Evolutionary conservation across 2,797 vertebrate species (phyloP), one percentile per base, ranked within the genome.

Genomic region (Streptopelia turtur): DNA sequence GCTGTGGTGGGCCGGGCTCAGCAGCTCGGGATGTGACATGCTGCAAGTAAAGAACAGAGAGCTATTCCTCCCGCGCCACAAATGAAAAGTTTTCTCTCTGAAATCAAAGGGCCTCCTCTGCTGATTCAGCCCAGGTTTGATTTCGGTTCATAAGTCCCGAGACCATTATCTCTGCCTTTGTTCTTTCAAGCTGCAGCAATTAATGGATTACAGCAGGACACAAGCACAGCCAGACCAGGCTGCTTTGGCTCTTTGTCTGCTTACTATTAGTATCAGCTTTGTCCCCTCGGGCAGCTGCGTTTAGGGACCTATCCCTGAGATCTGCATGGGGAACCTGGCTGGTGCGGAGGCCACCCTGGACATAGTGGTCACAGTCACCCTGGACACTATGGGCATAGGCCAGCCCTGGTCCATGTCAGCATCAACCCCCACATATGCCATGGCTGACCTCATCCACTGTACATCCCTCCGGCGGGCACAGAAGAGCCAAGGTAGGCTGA

Each of bases 391-490:
- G 20, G 59, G 10, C 27, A 20, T 1, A 5, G 8, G 25, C 45
- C 76, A 57, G 4, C 23, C 50, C 37, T 50, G 25, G 1, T 33
- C 25, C 25, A 9, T 28, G 16, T 28, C 60, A 11, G 0, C 8
- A 4, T 33, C 31, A 1, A 24, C 39, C n/a, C 16, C 31, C 1
- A 0, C 4, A 9, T 0, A 0, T 10, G 16, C 25, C 35, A 37
- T 47, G 39, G 7, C 33, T 77, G 63, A 10, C n/a, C 3, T 1
- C 0, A 0, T 37, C 33, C 50, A 15, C 37, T 3, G 0, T 5
- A 6, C 8, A 1, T 35, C 47, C 18, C 18, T 80, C 14, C 9
- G 25, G 2, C 0, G 25, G 41, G 13, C 33, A n/a, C 33, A 11
- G 81, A 66, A 77, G 37, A 50, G 20, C n/a, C 20, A 13, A 57